phyloP scores from a whole-genome alignment of 2,113 vertebrate genomes.

The Raja brachyura region DNA sequence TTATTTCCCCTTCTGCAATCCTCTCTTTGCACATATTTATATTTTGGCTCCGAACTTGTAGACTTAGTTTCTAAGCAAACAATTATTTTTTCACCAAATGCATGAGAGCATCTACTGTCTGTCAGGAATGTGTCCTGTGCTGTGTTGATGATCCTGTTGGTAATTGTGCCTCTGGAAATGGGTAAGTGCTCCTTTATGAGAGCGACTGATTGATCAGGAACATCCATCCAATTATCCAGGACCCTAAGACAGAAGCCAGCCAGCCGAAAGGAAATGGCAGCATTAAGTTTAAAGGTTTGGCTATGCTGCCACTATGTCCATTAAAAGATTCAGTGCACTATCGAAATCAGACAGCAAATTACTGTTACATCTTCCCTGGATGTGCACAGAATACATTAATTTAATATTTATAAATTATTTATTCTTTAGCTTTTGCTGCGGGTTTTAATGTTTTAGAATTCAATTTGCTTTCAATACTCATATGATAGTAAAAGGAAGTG shows the following conservation, averaged over 20 bases:
- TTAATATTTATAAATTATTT: background rate
- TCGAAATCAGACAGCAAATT: background rate
- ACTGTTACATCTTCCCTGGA: background rate
- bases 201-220: background rate
- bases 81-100: background rate
- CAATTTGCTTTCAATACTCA: background rate
- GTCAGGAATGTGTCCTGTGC: background rate
- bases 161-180: background rate
- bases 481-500: background rate
- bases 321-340: background rate
- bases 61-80: slow-evolving; percentile 9
- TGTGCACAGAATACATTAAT: background rate
- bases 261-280: background rate
- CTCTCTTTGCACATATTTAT: slow-evolving; percentile 29
- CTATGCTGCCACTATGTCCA: background rate
- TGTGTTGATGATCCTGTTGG: background rate
- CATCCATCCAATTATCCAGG: background rate
- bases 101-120: background rate
- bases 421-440: background rate
- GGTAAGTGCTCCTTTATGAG: background rate
- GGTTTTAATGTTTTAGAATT: background rate
- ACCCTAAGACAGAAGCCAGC: background rate
- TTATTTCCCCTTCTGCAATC: background rate
- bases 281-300: background rate
- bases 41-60: background rate